Conservation (phyloP, 2,797 vertebrate species). For the Helicolenus hilgendorfi region DNA sequence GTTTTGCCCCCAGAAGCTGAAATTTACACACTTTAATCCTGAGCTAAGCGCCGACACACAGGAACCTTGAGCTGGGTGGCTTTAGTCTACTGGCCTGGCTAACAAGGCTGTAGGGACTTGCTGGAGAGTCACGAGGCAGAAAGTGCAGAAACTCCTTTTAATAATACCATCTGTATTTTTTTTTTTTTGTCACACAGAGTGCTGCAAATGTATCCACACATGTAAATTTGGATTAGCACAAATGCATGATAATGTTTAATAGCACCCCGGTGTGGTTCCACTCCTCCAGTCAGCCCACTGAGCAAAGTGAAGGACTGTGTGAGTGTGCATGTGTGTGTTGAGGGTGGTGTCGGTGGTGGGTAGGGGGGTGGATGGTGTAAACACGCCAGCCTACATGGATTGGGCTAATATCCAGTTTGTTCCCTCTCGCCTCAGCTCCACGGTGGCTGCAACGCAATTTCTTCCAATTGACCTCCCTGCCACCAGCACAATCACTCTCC, state of each 20-base stretch:
- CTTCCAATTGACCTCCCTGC: constrained; percentile 92
- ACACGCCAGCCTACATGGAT: constrained; percentile 88
- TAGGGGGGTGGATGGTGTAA: constrained; percentile 79
- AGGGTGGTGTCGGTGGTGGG: constrained; percentile 11
- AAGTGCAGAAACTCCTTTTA: constrained; percentile 26
- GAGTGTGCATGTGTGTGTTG: constrained; percentile 37
- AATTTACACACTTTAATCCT: constrained; percentile 70
- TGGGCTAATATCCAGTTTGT: constrained; percentile 91
- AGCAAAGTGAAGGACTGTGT: constrained; percentile 39
- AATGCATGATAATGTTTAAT: constrained; percentile 29
- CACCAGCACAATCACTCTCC: constrained; percentile 89
- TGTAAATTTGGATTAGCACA: constrained; percentile 28
- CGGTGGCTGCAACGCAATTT: constrained; percentile 89
- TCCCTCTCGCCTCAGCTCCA: constrained; percentile 86
- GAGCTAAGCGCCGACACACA: constrained; percentile 45
- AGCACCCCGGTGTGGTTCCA: neutral
- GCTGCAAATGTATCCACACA: constrained; percentile 9
- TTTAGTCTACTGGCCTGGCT: constrained; percentile 57
- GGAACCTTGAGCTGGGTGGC: constrained; percentile 64
- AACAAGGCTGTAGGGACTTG: constrained; percentile 69
- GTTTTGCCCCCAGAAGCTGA: constrained; percentile 50
- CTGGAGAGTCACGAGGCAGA: constrained; percentile 40
- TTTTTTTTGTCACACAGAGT: constrained; percentile 1
- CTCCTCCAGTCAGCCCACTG: constrained; percentile 13
- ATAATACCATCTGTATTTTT: constrained; percentile 19